Evolutionary conservation across 2,888 invertebrate genomes (phyloP).

Genomic region (Apantesis nais): DNA sequence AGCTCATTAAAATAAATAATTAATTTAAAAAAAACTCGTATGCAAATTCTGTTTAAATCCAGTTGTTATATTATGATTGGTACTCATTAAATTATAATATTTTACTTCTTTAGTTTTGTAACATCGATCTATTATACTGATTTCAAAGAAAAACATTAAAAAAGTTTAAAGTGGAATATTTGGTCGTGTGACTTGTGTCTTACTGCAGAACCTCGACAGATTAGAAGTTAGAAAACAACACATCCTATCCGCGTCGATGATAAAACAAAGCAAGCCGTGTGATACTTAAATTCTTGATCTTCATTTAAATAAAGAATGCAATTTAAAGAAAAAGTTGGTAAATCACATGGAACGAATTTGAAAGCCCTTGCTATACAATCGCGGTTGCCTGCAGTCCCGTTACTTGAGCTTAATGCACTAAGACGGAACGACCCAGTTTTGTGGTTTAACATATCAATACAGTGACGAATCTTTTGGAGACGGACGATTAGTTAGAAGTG

Average conservation of each 20-base stretch:
- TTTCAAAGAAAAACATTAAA: neutral
- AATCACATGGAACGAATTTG: conserved; percentile 29
- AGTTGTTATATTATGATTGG: too few species aligned
- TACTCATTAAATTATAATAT: neutral
- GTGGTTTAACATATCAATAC: conserved; percentile 71
- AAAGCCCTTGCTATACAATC: conserved; percentile 34
- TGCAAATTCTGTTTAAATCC: neutral
- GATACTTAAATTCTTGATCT: neutral
- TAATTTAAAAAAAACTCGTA: neutral
- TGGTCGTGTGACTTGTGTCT: too few species aligned
- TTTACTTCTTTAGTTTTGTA: neutral
- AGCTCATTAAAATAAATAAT: neutral
- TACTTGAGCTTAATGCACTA: conserved; percentile 69
- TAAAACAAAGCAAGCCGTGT: neutral
- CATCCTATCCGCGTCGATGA: neutral
- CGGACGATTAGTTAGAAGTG: conserved; percentile 27
- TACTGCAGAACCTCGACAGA: too few species aligned
- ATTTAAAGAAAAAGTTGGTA: conserved; percentile 8
- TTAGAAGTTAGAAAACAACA: neutral
- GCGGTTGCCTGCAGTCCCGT: conserved; percentile 61
- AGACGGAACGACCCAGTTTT: conserved; percentile 68
- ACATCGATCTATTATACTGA: neutral
- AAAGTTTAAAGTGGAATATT: neutral
- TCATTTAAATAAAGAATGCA: conserved; percentile 9
- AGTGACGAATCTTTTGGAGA: conserved; percentile 41